Base-by-base conservation (phyloP, 2,113 vertebrate species). In the Chloroceryle aenea region DNA sequence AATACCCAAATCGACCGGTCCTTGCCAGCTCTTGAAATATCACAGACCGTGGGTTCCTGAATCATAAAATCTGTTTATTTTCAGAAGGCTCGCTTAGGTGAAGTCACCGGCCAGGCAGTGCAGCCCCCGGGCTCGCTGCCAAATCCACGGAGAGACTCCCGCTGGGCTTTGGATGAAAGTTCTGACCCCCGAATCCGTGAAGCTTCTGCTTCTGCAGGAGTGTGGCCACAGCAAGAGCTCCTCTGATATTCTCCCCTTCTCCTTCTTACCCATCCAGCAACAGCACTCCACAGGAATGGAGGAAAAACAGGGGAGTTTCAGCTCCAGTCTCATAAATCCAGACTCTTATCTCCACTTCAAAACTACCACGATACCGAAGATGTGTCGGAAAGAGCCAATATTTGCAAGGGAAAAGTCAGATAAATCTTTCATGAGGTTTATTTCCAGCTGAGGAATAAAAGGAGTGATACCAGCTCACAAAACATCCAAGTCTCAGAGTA, bases 61-160 rank as follows among this genome's bases (percentile, higher is more conserved):
- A 69, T 83, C 55, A 72, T 4, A 75, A 58, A 87, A 82, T 50
- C 43, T 71, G 42, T 87, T 89, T 87, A 68, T 89, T 75, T 86
- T 72, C 77, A 72, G 56, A n/a, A 53, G 32, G 26, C 86, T 96
- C 88, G 72, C 83, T 93, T 78, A 79, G 91, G 82, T 95, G 92
- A 94, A 94, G 79, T 85, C 95, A 93, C 90, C 1, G 0, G 75
- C 71, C 50, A 63, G 80, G 95, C 80, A 81, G 36, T 5, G 14
- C 25, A 93, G 89, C 12, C 27, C 79, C 18, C 36, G 45, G 85
- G 86, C 61, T 84, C 34, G 1, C 42, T 83, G 90, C 72, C 95
- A 94, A 88, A 84, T 8, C 53, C 89, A 71, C 78, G 34, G 26
- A 45, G 47, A 89, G 69, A 0, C 10, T 56, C 63, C 55, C 4